Evolutionary conservation across 2,797 vertebrate genomes (phyloP).

Genomic region (Odontamblyopus lacepedii): DNA sequence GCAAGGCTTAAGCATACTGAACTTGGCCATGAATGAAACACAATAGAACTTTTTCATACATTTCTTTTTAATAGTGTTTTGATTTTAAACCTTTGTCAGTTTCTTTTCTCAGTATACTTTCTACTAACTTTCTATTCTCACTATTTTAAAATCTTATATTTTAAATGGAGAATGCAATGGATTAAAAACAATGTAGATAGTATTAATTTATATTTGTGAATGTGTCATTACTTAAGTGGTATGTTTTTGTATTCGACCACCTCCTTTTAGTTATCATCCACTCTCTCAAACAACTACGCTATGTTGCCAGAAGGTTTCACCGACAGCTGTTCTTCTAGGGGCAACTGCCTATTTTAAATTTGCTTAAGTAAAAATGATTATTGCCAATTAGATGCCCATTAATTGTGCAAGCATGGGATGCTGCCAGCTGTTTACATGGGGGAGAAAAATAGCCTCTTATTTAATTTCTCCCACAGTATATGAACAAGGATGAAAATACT

Average conservation of each 20-base stretch:
- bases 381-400: slow-evolving; percentile 98
- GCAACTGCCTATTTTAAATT: slow-evolving; percentile 89
- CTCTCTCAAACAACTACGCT: slow-evolving; percentile 72
- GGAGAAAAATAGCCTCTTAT: slow-evolving; percentile 89
- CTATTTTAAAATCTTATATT: not conserved
- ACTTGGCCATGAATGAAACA: not conserved
- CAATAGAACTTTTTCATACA: slow-evolving; percentile 5
- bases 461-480: slow-evolving; percentile 80
- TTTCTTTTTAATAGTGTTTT: not conserved
- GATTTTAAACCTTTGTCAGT: not conserved
- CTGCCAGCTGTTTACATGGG: slow-evolving; percentile 95
- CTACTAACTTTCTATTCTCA: not conserved
- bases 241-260: slow-evolving; percentile 49
- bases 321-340: slow-evolving; percentile 92
- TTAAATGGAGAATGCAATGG: slow-evolving; percentile 12
- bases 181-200: slow-evolving; percentile 8
- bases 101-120: not conserved
- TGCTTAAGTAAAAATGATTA: slow-evolving; percentile 95
- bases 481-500: slow-evolving; percentile 39
- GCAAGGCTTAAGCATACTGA: slow-evolving; percentile 5
- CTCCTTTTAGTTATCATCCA: slow-evolving; percentile 81
- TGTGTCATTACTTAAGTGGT: not conserved
- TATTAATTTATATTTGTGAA: not conserved
- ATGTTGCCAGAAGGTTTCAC: slow-evolving; percentile 85
- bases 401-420: slow-evolving; percentile 95